A percentile compares a stretch with the other conserved stretches of the same genome.
These are phyloP conservation scores for Propithecus deckenii DNA, from an alignment of 2,797 vertebrate genomes.

Conservation along the genomic window DNA sequence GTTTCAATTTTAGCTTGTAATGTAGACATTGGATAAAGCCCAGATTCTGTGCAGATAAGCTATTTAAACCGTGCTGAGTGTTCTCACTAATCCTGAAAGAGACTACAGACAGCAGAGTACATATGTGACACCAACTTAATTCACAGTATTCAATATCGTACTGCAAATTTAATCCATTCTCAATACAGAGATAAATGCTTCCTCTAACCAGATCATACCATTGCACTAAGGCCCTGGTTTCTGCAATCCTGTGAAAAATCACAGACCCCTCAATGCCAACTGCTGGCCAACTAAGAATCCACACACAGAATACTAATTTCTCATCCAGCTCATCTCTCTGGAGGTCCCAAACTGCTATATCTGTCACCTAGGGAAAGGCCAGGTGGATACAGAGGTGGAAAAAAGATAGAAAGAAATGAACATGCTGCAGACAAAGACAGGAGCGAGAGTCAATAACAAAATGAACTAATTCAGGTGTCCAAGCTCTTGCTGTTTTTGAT, in stretches of 20 bases:
- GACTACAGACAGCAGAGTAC: background rate
- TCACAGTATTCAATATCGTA: slow-evolving; percentile 1
- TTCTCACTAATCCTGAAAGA: slow-evolving; percentile 45
- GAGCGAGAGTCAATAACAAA: background rate
- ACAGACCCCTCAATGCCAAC: background rate
- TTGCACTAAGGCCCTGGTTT: background rate
- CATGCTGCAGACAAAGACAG: background rate
- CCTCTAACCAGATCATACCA: background rate
- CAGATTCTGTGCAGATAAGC: background rate
- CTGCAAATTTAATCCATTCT: slow-evolving; percentile 38
- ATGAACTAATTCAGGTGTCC: background rate
- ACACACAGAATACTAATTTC: background rate
- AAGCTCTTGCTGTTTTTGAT: background rate
- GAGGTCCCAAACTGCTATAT: background rate
- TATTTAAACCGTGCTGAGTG: background rate
- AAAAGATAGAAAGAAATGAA: background rate
- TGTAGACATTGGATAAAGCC: background rate
- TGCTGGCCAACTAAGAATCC: background rate
- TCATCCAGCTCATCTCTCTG: background rate
- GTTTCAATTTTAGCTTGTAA: slow-evolving; percentile 41
- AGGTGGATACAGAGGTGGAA: background rate
- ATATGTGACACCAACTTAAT: slow-evolving; percentile 11
- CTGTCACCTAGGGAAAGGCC: background rate
- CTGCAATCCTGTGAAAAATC: background rate
- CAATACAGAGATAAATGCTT: background rate